phyloP scores from a whole-genome alignment of 2,113 vertebrate species.

The Aspidoscelis tigris region DNA sequence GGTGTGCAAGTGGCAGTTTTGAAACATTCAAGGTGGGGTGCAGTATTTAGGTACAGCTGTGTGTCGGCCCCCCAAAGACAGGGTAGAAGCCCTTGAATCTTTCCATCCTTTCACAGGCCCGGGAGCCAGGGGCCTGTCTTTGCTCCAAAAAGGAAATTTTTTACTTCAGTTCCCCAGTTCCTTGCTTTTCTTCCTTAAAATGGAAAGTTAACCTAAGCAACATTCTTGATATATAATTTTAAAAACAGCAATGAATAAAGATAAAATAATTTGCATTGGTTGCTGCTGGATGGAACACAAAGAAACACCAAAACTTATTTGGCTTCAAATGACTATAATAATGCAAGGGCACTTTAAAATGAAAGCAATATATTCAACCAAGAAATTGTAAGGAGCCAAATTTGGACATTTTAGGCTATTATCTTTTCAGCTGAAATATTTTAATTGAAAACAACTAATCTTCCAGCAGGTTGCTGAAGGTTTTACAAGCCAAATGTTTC shows the following conservation, averaged over 20 bases:
- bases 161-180: too few relatives aligned
- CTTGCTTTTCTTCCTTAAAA: neutral
- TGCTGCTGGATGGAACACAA: neutral
- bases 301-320: neutral
- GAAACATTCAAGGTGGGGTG: too few relatives aligned
- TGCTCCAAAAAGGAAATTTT: too few relatives aligned
- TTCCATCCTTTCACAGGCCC: too few relatives aligned
- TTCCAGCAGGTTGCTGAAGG: conserved; percentile 62
- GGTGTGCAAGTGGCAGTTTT: too few relatives aligned
- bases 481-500: conserved; percentile 69
- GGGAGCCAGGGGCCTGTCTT: too few relatives aligned
- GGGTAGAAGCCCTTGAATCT: too few relatives aligned
- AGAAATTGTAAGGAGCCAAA: conserved; percentile 52
- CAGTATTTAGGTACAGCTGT: too few relatives aligned
- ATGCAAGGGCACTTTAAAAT: conserved; percentile 51
- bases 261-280: neutral
- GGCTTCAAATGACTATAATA: conserved; percentile 45
- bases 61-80: too few relatives aligned
- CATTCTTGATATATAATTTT: neutral
- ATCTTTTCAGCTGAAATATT: conserved; percentile 68
- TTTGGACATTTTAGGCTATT: conserved; percentile 60
- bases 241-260: too few relatives aligned
- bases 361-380: conserved; percentile 57
- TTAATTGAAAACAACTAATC: conserved; percentile 74
- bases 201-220: neutral